Conservation (phyloP, 23 tunicate species). For the Styela clava region DNA sequence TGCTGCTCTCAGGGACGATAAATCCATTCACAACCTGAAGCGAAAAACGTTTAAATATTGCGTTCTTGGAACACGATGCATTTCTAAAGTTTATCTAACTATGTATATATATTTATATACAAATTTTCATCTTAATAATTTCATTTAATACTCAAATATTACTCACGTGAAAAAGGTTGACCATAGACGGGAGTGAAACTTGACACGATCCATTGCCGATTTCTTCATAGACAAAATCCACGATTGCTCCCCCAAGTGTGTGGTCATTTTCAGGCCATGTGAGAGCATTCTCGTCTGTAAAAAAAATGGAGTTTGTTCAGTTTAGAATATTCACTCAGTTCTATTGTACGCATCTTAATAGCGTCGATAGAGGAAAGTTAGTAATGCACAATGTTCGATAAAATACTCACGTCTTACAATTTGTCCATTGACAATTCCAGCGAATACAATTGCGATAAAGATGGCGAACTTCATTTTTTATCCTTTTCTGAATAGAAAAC, state of each 20-base stretch:
- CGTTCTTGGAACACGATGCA: too few relatives aligned
- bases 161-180: constrained; percentile 2
- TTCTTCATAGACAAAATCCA: neutral
- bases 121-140: too few relatives aligned
- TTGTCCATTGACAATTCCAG: neutral
- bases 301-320: too few relatives aligned
- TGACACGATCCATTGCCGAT: constrained; percentile 1
- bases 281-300: neutral
- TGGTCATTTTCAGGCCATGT: constrained; percentile 12
- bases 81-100: too few relatives aligned
- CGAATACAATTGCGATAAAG: neutral
- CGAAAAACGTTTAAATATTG: neutral
- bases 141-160: too few relatives aligned
- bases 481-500: too few relatives aligned
- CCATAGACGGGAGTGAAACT: neutral
- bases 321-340: neutral
- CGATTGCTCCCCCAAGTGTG: neutral
- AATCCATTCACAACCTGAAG: constrained; percentile 24
- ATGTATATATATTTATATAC: too few relatives aligned
- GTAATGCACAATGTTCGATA: too few relatives aligned
- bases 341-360: too few relatives aligned
- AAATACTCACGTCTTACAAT: neutral
- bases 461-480: neutral
- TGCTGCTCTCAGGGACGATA: constrained; percentile 12
- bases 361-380: too few relatives aligned